phyloP scores from a whole-genome alignment of 2,113 vertebrate genomes.

The Oriolus oriolus region DNA sequence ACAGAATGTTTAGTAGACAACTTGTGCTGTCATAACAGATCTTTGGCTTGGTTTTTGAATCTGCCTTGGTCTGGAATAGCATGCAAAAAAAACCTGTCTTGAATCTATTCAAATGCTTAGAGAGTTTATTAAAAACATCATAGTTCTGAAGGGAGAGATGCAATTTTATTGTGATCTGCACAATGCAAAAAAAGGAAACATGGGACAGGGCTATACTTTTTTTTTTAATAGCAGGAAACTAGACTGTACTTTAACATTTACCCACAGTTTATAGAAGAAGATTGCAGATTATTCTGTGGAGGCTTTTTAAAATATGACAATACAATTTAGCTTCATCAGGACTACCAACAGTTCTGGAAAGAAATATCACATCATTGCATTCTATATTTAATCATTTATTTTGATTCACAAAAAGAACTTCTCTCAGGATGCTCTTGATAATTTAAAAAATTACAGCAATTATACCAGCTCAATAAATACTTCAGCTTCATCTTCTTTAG shows the following conservation, averaged over 20 bases:
- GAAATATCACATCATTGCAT: not conserved
- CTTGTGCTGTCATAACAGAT: not conserved
- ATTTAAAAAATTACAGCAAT: conserved; percentile 46
- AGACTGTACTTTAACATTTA: not conserved
- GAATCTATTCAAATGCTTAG: not conserved
- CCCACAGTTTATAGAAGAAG: not conserved
- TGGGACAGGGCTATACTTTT: not conserved
- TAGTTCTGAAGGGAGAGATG: not conserved
- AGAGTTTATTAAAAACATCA: not conserved
- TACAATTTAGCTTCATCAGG: not conserved
- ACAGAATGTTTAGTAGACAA: not conserved
- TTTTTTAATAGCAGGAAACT: not conserved
- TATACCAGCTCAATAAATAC: conserved; percentile 37
- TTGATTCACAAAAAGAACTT: conserved; percentile 12
- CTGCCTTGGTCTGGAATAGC: not conserved
- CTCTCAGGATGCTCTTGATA: conserved; percentile 45
- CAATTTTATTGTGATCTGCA: not conserved
- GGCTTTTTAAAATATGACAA: not conserved
- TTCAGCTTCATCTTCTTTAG: conserved; percentile 27
- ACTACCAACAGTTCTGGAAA: not conserved
- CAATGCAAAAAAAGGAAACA: not conserved
- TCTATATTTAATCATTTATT: conserved; percentile 24
- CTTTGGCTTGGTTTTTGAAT: not conserved
- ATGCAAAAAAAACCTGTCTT: not conserved
- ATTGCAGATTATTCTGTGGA: not conserved